A percentile compares a stretch with the other conserved stretches of the same genome.
Evolutionary conservation across 2,888 invertebrate genomes (phyloP).

Genomic region (Coremacera marginata): DNA sequence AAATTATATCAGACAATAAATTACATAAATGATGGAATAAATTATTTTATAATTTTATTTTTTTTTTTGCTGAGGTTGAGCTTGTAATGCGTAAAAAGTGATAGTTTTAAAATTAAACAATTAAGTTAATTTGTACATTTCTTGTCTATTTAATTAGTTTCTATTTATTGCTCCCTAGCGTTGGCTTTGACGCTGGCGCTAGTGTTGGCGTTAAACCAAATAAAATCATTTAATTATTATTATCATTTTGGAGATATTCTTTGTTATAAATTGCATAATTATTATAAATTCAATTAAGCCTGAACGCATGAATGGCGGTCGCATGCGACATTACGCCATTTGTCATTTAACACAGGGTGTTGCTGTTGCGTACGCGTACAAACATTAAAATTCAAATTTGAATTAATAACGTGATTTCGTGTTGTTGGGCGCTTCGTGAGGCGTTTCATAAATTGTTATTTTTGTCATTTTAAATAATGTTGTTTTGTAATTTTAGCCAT

Average conservation of each 20-base stretch:
- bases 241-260: not conserved
- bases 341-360: constrained; percentile 12
- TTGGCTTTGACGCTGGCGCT: not conserved
- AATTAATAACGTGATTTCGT: not conserved
- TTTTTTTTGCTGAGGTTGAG: not conserved
- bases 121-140: not conserved
- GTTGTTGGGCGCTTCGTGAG: not conserved
- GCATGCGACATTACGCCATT: constrained; percentile 7
- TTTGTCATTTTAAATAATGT: no score
- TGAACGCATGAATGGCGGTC: constrained; percentile 1
- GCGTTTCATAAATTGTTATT: no score
- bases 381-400: not conserved
- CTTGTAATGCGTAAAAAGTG: not conserved
- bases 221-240: constrained; percentile 7
- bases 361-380: not conserved
- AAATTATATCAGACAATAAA: no score
- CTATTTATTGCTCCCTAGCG: not conserved
- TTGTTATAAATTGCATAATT: constrained; percentile 23
- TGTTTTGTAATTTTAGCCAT: no score
- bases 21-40: no score
- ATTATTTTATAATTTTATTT: no score
- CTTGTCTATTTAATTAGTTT: constrained; percentile 8
- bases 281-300: constrained; percentile 27
- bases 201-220: not conserved
- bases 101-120: not conserved